phyloP scores from a whole-genome alignment of 2,797 vertebrate genomes.

The Pagetopsis macropterus region DNA sequence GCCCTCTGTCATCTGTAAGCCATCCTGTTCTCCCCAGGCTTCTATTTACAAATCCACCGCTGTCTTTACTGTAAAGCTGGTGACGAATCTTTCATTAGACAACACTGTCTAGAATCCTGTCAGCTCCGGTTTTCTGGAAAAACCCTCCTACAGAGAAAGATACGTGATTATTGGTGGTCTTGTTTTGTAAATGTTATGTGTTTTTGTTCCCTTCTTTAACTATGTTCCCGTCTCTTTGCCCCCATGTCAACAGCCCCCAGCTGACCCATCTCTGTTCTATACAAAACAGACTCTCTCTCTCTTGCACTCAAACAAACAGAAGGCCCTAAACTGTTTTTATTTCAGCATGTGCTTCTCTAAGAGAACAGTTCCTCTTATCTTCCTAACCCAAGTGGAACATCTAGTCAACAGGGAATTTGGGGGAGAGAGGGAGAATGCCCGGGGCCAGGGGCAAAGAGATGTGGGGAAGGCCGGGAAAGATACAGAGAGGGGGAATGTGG shows the following conservation, averaged over 20 bases:
- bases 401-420: slow-evolving; percentile 49
- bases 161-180: slow-evolving; percentile 4
- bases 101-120: neutral
- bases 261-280: slow-evolving; percentile 49
- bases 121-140: slow-evolving; percentile 29
- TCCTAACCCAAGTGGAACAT: slow-evolving; percentile 70
- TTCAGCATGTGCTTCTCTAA: slow-evolving; percentile 52
- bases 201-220: slow-evolving; percentile 20
- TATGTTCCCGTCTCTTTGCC: slow-evolving; percentile 40
- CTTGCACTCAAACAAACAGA: slow-evolving; percentile 28
- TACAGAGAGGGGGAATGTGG: slow-evolving; percentile 1
- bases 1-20: slow-evolving; percentile 41
- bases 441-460: slow-evolving; percentile 21
- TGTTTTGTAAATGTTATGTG: neutral
- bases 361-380: slow-evolving; percentile 70
- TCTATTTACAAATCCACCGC: slow-evolving; percentile 42
- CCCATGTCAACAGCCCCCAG: slow-evolving; percentile 51
- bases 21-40: slow-evolving; percentile 38
- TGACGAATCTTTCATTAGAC: slow-evolving; percentile 53
- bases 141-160: slow-evolving; percentile 4
- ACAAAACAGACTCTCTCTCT: slow-evolving; percentile 29
- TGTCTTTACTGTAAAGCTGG: slow-evolving; percentile 13
- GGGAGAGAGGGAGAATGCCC: neutral
- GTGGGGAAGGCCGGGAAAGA: slow-evolving; percentile 29
- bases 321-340: slow-evolving; percentile 37